Conservation (phyloP, 1,140 invertebrate species). For the Zaprionus lachaisei region DNA sequence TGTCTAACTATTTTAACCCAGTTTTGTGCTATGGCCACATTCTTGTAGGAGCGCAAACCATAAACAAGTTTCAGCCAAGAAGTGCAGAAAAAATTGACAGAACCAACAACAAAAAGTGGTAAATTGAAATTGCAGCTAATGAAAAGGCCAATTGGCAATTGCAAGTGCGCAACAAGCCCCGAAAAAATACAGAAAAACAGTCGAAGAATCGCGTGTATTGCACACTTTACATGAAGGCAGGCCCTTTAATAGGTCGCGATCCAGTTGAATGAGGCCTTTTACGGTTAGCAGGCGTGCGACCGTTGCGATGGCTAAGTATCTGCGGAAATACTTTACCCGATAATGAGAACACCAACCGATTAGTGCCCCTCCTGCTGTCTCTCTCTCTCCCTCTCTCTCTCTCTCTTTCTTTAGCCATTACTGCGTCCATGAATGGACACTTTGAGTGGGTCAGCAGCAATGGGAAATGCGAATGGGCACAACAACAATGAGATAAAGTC, state of each 20-base stretch:
- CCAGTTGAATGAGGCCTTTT: constrained; percentile 46
- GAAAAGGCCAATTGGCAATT: constrained; percentile 61
- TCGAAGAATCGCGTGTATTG: constrained; percentile 1
- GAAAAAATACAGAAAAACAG: neutral
- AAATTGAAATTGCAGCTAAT: constrained; percentile 60
- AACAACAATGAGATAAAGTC: constrained; percentile 40
- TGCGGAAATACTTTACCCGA: constrained; percentile 47
- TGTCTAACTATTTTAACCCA: constrained; percentile 65
- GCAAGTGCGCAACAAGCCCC: constrained; percentile 40
- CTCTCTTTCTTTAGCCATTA: neutral
- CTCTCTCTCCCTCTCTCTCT: neutral
- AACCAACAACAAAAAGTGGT: constrained; percentile 24
- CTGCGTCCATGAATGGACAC: constrained; percentile 46
- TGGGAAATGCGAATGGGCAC: constrained; percentile 50
- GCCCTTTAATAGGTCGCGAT: constrained; percentile 38
- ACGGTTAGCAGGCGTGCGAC: constrained; percentile 42
- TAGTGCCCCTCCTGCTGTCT: constrained; percentile 15
- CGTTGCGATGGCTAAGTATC: constrained; percentile 37
- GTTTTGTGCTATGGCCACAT: constrained; percentile 59
- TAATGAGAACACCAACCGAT: constrained; percentile 55
- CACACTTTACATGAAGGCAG: neutral
- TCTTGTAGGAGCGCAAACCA: constrained; percentile 58
- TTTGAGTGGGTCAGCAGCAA: constrained; percentile 51
- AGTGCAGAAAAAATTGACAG: constrained; percentile 18
- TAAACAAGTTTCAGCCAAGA: constrained; percentile 58